Percentiles rank a stretch among this genome's conserved stretches.
phyloP scores from a whole-genome alignment of 92 coral and sea anemone genomes.

The Heliopora coerulea region DNA sequence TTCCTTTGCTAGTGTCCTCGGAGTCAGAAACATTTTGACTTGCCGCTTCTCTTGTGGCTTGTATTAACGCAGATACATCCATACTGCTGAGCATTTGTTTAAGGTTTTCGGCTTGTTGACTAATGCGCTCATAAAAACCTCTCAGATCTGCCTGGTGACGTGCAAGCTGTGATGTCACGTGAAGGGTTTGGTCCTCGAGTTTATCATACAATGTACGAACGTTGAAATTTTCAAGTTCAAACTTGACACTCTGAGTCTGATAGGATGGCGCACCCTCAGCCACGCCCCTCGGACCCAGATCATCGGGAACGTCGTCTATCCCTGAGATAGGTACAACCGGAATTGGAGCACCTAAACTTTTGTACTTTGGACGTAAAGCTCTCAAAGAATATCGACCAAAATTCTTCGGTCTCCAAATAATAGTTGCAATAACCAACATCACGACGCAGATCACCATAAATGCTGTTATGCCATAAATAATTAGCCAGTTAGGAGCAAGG shows the following conservation, averaged over 20 bases:
- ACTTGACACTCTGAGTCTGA: constrained; percentile 68
- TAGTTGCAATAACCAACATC: constrained; percentile 90
- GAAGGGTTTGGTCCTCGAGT: constrained; percentile 95
- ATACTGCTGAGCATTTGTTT: constrained; percentile 91
- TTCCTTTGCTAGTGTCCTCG: constrained; percentile 39
- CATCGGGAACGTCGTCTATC: constrained; percentile 77
- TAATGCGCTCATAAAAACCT: constrained; percentile 94
- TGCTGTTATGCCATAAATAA: constrained; percentile 89
- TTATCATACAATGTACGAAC: constrained; percentile 93
- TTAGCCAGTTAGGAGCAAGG: constrained; percentile 89
- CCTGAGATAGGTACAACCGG: constrained; percentile 98
- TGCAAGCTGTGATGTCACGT: constrained; percentile 96
- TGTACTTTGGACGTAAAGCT: constrained; percentile 90
- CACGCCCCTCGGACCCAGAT: constrained; percentile 90
- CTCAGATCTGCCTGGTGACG: constrained; percentile 95
- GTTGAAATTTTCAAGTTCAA: constrained; percentile 92
- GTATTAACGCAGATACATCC: constrained; percentile 91
- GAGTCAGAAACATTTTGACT: constrained; percentile 21
- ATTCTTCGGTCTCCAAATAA: constrained; percentile 97
- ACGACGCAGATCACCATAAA: constrained; percentile 90
- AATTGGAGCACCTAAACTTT: constrained; percentile 96
- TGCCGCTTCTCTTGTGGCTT: constrained; percentile 83
- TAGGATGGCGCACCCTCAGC: constrained; percentile 83
- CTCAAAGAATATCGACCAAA: constrained; percentile 82
- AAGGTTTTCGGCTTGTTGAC: constrained; percentile 92